Evolutionary conservation across 2,113 vertebrate genomes (phyloP), one percentile per base, ranked within the genome.

Genomic region (Onychostruthus taczanowskii): DNA sequence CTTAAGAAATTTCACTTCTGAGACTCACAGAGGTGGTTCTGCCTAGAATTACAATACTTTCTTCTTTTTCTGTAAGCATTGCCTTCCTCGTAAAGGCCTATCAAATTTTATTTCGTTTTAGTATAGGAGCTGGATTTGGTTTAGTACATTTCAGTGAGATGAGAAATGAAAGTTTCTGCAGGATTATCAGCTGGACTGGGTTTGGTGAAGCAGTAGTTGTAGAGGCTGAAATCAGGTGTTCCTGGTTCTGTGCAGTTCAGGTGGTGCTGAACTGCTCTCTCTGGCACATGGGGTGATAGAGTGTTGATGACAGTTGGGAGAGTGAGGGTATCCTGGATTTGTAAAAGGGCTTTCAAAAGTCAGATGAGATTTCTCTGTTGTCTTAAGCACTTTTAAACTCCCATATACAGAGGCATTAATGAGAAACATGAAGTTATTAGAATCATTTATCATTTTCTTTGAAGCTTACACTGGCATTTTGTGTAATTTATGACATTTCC

Each of bases 371-470:
- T 92, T 95, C 96, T 97, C 79, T 94, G 72, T 95, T 93, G 91
- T 96, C 84, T 96, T 95, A 95, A 94, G 94, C 91, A 94, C 94
- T 97, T 96, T 95, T 97, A 96, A 96, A 97, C 89, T 97, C 92
- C 96, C 87, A 94, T 95, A 95, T 94, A 89, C 96, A 80, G 95
- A 96, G 96, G 91, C 97, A 98, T 98, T 98, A 98, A 98, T 97
- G 98, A 98, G 97, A 98, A 98, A 97, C 97, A 97, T 97, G 96
- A 97, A 97, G 97, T 98, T 98, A 98, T 98, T 98, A 97, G 97
- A 97, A 96, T 97, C 96, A 96, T 98, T 98, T 97, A 96, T 98
- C 97, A 98, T 97, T 98, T 98, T 97, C 98, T 97, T 98, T 97
- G 97, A 98, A 98, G 97, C 97, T 96, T 97, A 96, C 90, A 72